Percentiles rank a stretch among this genome's conserved stretches.
Conservation (phyloP, 2,797 vertebrate species). For the Trachops cirrhosus region DNA sequence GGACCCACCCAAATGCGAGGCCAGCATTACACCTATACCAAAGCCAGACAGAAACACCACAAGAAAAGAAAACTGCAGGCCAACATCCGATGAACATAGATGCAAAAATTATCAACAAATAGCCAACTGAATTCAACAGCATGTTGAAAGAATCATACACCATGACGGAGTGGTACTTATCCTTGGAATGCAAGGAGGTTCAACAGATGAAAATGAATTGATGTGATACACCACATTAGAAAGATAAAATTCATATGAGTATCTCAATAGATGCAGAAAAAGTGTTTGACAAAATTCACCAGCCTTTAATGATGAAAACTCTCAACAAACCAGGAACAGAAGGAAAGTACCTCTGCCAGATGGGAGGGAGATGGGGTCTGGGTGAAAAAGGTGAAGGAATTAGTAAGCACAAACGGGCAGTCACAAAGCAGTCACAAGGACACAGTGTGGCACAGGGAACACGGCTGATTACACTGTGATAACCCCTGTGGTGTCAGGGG, state of each 20-base stretch:
- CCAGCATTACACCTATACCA: neutral
- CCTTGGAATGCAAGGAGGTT: neutral
- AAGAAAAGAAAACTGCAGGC: neutral
- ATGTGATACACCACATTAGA: neutral
- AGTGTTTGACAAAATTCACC: neutral
- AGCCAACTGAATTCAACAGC: no score
- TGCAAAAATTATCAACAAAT: no score
- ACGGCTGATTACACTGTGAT: no score
- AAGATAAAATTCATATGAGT: neutral
- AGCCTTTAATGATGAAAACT: neutral
- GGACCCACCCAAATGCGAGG: neutral
- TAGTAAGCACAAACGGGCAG: no score
- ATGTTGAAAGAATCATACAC: neutral
- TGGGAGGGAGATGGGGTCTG: no score
- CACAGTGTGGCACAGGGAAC: no score
- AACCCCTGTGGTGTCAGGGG: no score
- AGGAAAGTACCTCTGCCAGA: no score
- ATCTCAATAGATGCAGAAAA: neutral
- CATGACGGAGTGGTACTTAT: neutral
- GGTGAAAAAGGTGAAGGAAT: no score
- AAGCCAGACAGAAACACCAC: neutral
- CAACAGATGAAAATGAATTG: neutral
- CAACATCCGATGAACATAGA: neutral
- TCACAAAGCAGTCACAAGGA: no score
- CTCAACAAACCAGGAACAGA: no score